A percentile compares a stretch with the other conserved stretches of the same genome.
These are phyloP conservation scores for Sinella curviseta DNA, from an alignment of 1,140 invertebrate genomes.

Conservation along the genomic window DNA sequence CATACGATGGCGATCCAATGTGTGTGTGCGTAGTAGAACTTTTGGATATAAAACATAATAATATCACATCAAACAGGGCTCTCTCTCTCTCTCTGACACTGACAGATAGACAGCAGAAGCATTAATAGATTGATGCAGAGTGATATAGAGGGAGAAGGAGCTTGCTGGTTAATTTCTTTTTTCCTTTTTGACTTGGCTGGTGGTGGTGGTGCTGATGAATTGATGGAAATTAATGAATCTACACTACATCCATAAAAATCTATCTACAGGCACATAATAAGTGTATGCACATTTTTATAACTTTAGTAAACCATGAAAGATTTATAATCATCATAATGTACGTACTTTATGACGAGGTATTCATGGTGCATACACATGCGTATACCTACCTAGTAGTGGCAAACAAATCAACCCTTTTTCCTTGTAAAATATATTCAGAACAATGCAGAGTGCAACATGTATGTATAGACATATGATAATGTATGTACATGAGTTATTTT, in stretches of 20 bases:
- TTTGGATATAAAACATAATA: background rate
- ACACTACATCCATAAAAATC: background rate
- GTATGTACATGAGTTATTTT: background rate
- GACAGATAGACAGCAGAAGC: conserved; percentile 18
- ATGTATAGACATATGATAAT: background rate
- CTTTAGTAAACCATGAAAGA: background rate
- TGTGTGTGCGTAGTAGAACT: background rate
- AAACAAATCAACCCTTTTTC: no score
- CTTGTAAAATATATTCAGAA: no score
- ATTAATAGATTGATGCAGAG: conserved; percentile 4
- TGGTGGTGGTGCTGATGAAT: conserved; percentile 11
- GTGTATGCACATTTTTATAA: background rate
- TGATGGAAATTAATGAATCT: conserved; percentile 24
- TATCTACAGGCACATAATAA: background rate
- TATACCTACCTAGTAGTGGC: no score
- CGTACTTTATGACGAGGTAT: no score
- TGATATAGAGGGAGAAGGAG: background rate
- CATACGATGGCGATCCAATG: no score
- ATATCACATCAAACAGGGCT: background rate
- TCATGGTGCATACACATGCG: no score
- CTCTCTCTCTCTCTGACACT: conserved; percentile 22
- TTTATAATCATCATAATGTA: background rate
- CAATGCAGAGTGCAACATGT: no score
- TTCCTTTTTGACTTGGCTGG: conserved; percentile 11
- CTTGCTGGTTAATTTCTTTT: background rate